A percentile compares a stretch with the other conserved stretches of the same genome.
Conservation (phyloP, 2,888 invertebrate genomes). For the Zhuqinia jingwanae region DNA sequence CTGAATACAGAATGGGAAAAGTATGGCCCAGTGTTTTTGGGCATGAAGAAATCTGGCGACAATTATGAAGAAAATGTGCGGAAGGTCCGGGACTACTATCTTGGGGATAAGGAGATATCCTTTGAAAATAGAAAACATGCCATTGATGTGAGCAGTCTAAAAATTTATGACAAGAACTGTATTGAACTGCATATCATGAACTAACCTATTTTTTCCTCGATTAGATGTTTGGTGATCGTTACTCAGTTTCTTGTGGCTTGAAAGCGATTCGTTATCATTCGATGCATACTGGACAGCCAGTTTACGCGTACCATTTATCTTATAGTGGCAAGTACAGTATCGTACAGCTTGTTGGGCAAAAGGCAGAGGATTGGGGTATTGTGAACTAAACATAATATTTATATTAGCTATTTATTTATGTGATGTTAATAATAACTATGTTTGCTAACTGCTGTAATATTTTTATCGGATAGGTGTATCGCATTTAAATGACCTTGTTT, state of each 20-base stretch:
- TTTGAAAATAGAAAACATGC: conserved; percentile 73
- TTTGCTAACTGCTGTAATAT: neutral
- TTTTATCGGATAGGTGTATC: conserved; percentile 67
- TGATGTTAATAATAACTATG: too few relatives aligned
- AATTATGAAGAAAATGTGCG: conserved; percentile 41
- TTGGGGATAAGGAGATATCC: conserved; percentile 70
- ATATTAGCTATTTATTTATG: too few relatives aligned
- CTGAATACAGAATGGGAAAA: conserved; percentile 77
- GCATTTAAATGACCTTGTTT: conserved; percentile 77
- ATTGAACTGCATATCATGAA: neutral
- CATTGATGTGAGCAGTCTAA: conserved; percentile 67
- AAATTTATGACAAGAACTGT: neutral
- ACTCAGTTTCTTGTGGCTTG: conserved; percentile 74
- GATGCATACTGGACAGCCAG: conserved; percentile 65
- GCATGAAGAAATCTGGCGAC: conserved; percentile 58
- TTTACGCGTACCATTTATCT: conserved; percentile 76
- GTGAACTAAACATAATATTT: neutral
- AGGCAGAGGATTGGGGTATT: conserved; percentile 77
- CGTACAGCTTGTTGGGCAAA: conserved; percentile 75
- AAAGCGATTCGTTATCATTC: conserved; percentile 77
- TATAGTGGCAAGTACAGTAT: conserved; percentile 75
- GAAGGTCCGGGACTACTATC: conserved; percentile 69
- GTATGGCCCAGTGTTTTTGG: conserved; percentile 76
- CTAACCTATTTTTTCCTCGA: neutral
- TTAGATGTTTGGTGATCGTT: conserved; percentile 77